A percentile compares a stretch with the other conserved stretches of the same genome.
phyloP scores from a whole-genome alignment of 2,888 invertebrate genomes.

The Caenorhabditis afra region DNA sequence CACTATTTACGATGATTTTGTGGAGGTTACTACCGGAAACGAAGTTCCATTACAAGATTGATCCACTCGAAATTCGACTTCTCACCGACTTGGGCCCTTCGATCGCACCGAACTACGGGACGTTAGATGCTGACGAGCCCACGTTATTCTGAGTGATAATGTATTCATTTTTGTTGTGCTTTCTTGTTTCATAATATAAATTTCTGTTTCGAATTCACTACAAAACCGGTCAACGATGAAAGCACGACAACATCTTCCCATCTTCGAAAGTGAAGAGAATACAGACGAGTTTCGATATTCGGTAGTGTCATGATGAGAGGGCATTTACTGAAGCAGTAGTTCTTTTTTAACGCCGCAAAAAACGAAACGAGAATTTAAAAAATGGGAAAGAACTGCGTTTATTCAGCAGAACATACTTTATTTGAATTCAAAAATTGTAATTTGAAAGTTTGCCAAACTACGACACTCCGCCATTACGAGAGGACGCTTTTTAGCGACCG shows the following conservation, averaged over 20 bases:
- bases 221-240: too few relatives aligned
- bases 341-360: too few relatives aligned
- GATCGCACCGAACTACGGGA: constrained; percentile 56
- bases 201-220: not conserved
- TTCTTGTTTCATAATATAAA: constrained; percentile 25
- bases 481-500: constrained; percentile 15
- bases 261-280: too few relatives aligned
- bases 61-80: constrained; percentile 60
- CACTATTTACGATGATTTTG: constrained; percentile 64
- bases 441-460: constrained; percentile 3
- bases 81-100: constrained; percentile 62
- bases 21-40: constrained; percentile 73
- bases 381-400: too few relatives aligned
- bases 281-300: too few relatives aligned
- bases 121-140: constrained; percentile 54
- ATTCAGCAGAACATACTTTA: too few relatives aligned
- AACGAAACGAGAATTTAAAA: too few relatives aligned
- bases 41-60: constrained; percentile 63
- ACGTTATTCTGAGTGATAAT: constrained; percentile 30
- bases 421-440: too few relatives aligned
- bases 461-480: constrained; percentile 31
- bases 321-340: too few relatives aligned
- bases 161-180: not conserved
- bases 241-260: too few relatives aligned
- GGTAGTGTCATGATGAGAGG: too few relatives aligned